phyloP scores from a whole-genome alignment of 2,113 vertebrate species.

The Tetrax tetrax region DNA sequence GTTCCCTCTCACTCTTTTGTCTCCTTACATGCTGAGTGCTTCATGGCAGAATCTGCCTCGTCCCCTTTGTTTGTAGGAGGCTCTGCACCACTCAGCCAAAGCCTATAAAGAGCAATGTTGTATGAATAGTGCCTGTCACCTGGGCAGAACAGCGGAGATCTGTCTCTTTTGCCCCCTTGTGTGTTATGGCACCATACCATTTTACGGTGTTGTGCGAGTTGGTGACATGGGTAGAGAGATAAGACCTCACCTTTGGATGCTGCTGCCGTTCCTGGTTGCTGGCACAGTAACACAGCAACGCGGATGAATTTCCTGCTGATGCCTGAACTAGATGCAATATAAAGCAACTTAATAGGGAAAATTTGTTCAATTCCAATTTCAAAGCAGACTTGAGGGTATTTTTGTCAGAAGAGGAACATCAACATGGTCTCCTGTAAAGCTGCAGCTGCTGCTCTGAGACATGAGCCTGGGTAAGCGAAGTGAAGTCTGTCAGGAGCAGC shows the following conservation, averaged over 20 bases:
- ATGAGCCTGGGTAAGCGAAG: not conserved
- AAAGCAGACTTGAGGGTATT: not conserved
- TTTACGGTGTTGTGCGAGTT: not conserved
- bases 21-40: not conserved
- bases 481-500: not conserved
- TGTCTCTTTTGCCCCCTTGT: not conserved
- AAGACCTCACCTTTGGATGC: not conserved
- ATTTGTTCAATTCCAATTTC: not conserved
- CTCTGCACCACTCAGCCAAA: not conserved
- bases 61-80: not conserved
- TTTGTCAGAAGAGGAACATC: not conserved
- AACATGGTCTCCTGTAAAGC: not conserved
- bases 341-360: not conserved
- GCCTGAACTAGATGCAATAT: not conserved
- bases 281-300: not conserved
- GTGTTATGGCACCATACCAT: not conserved
- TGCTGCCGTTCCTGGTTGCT: not conserved
- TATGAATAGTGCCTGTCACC: not conserved
- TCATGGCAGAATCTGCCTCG: not conserved
- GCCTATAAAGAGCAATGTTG: not conserved
- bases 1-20: conserved; percentile 25
- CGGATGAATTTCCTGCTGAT: not conserved
- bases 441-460: not conserved
- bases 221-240: not conserved
- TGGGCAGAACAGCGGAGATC: not conserved